A percentile compares a stretch with the other conserved stretches of the same genome.
These are phyloP conservation scores for Dufourea novaeangliae DNA, from an alignment of 1,140 invertebrate genomes.

Conservation along the genomic window DNA sequence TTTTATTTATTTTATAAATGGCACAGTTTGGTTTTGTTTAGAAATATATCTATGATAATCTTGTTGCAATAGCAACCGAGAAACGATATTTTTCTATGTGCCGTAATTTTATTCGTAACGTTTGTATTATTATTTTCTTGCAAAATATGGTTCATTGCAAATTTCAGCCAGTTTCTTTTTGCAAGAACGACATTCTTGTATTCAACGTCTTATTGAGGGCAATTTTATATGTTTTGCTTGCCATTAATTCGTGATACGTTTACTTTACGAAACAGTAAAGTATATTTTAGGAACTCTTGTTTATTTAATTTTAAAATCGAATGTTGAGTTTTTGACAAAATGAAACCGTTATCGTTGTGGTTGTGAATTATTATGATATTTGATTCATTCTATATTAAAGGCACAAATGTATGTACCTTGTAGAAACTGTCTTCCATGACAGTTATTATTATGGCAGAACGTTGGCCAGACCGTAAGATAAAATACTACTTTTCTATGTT, in stretches of 20 bases:
- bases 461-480: slow-evolving; percentile 28
- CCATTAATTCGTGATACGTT: slow-evolving; percentile 42
- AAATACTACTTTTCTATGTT: slow-evolving; percentile 54
- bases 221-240: slow-evolving; percentile 34
- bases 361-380: slow-evolving; percentile 51
- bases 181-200: background rate
- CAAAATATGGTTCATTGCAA: background rate
- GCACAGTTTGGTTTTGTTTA: slow-evolving; percentile 50
- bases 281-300: slow-evolving; percentile 2
- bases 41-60: slow-evolving; percentile 53
- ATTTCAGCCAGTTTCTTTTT: background rate
- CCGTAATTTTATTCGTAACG: slow-evolving; percentile 72
- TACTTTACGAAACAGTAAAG: slow-evolving; percentile 2
- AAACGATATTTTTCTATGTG: slow-evolving; percentile 77
- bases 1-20: background rate
- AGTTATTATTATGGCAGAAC: slow-evolving; percentile 31
- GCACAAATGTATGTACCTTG: slow-evolving; percentile 47
- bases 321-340: slow-evolving; percentile 27
- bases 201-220: background rate
- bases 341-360: slow-evolving; percentile 36
- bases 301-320: slow-evolving; percentile 10
- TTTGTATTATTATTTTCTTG: slow-evolving; percentile 51
- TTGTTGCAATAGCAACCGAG: slow-evolving; percentile 54
- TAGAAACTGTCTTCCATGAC: slow-evolving; percentile 33
- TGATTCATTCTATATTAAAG: slow-evolving; percentile 42